Evolutionary conservation across 2,113 vertebrate genomes (phyloP).

Genomic region (Cottus gobio): DNA sequence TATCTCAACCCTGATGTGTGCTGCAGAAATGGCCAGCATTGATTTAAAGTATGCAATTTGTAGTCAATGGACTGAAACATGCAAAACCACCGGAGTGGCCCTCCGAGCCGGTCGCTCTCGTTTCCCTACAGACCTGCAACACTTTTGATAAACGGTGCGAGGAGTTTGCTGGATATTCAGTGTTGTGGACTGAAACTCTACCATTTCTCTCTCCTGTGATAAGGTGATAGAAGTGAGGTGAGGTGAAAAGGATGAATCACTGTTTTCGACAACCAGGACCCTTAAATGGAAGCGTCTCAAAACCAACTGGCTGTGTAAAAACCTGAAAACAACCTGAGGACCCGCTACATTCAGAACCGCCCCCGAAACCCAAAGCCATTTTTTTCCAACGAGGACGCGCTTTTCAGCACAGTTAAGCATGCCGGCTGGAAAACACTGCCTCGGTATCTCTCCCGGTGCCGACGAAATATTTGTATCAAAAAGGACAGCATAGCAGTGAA

Average conservation of each 20-base stretch:
- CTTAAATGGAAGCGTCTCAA: constrained; percentile 48
- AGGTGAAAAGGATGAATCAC: constrained; percentile 50
- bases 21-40: not conserved
- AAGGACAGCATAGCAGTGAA: constrained; percentile 80
- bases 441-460: constrained; percentile 65
- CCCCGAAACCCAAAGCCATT: constrained; percentile 40
- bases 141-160: not conserved
- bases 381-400: constrained; percentile 22
- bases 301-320: constrained; percentile 49
- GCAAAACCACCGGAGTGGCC: not conserved
- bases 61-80: not conserved
- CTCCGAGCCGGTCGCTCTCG: not conserved
- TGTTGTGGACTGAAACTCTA: constrained; percentile 21
- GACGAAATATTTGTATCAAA: constrained; percentile 69
- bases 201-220: constrained; percentile 17
- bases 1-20: not conserved
- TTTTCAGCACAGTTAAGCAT: constrained; percentile 67
- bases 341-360: constrained; percentile 66
- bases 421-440: constrained; percentile 63
- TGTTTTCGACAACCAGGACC: constrained; percentile 58
- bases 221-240: constrained; percentile 56
- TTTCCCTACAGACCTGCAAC: not conserved
- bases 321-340: constrained; percentile 80
- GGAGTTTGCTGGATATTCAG: not conserved
- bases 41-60: constrained; percentile 4